A percentile compares a stretch with the other conserved stretches of the same genome.
Evolutionary conservation across 2,797 vertebrate genomes (phyloP).

Genomic region (Hoplostethus atlanticus): DNA sequence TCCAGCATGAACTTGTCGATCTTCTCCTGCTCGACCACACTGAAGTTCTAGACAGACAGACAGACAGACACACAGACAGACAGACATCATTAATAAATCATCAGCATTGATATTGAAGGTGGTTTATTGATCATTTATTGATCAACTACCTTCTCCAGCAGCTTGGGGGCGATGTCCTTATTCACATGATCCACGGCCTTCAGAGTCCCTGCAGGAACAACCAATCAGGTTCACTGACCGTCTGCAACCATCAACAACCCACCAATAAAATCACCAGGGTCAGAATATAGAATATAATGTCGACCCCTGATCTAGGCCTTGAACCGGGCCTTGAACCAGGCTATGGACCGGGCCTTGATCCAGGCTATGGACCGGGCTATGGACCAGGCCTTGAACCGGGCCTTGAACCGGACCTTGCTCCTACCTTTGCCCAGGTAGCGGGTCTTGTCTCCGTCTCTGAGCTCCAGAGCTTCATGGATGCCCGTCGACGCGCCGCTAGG

Average conservation of each 20-base stretch:
- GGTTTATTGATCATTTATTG: neutral
- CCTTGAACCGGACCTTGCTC: neutral
- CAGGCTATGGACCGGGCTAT: no score
- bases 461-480: slow-evolving; percentile 91
- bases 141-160: slow-evolving; percentile 86
- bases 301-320: no score
- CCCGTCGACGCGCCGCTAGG: slow-evolving; percentile 92
- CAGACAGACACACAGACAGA: neutral
- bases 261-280: no score
- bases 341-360: no score
- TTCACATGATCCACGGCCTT: slow-evolving; percentile 92
- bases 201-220: slow-evolving; percentile 80
- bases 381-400: no score
- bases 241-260: no score
- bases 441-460: slow-evolving; percentile 90
- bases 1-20: slow-evolving; percentile 92
- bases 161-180: slow-evolving; percentile 87
- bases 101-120: neutral
- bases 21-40: slow-evolving; percentile 92
- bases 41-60: slow-evolving; percentile 84
- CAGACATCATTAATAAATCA: neutral
- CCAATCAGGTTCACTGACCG: neutral
- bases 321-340: no score
- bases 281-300: no score
- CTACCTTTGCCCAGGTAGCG: slow-evolving; percentile 91